Percentiles rank a stretch among this genome's conserved stretches.
Evolutionary conservation across 92 coral and sea anemone genomes (phyloP).

Genomic region (Porites divaricata): DNA sequence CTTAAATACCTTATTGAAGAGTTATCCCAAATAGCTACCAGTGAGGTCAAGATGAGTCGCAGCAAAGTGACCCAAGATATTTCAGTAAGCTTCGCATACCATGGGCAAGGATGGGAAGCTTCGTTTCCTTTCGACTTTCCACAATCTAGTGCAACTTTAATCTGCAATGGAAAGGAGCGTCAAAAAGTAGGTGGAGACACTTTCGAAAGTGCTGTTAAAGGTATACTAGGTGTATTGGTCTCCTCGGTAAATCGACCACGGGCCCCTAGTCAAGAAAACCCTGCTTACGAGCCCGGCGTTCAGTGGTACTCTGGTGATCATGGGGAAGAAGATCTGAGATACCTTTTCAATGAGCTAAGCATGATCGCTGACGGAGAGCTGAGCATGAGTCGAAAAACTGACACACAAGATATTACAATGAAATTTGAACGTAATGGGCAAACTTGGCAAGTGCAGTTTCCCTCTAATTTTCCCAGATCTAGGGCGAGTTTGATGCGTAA

Average conservation of each 20-base stretch:
- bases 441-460: slow-evolving; percentile 50
- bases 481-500: background rate
- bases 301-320: slow-evolving; percentile 49
- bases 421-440: background rate
- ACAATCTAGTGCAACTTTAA: slow-evolving; percentile 7
- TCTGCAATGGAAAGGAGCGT: background rate
- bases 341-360: slow-evolving; percentile 20
- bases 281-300: background rate
- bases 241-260: background rate
- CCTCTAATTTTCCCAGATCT: slow-evolving; percentile 38
- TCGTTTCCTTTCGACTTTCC: slow-evolving; percentile 45
- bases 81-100: slow-evolving; percentile 20
- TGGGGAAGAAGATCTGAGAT: slow-evolving; percentile 39
- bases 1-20: slow-evolving; percentile 31
- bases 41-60: slow-evolving; percentile 34
- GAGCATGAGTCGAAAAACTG: slow-evolving; percentile 30
- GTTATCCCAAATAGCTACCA: slow-evolving; percentile 20
- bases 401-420: slow-evolving; percentile 46
- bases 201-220: slow-evolving; percentile 11
- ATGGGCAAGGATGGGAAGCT: slow-evolving; percentile 33
- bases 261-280: background rate
- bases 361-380: slow-evolving; percentile 32
- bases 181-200: slow-evolving; percentile 15
- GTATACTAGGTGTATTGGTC: background rate
- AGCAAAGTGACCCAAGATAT: slow-evolving; percentile 33